Conservation (phyloP, 2,113 vertebrate species). For the Micronisus gabar region DNA sequence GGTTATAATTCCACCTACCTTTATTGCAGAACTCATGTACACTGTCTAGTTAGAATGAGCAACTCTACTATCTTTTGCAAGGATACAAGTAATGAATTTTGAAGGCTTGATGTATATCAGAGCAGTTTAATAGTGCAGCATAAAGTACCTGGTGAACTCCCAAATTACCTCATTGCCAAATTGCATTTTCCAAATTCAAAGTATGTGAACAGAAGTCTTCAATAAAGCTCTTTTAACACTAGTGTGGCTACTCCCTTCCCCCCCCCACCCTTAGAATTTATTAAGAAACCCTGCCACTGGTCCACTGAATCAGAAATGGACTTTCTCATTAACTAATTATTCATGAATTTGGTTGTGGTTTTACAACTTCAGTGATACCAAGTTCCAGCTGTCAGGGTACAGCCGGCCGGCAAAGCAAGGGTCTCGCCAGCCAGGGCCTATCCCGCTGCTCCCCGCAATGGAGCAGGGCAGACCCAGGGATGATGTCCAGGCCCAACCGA, state of each 20-base stretch:
- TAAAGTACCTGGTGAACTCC: background rate
- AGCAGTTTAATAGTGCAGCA: background rate
- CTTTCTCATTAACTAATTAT: background rate
- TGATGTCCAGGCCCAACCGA: background rate
- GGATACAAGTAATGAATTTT: background rate
- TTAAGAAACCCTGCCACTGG: background rate
- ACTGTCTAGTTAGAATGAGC: background rate
- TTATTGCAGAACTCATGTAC: background rate
- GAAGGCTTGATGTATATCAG: background rate
- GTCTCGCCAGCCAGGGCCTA: background rate
- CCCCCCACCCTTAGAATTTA: background rate
- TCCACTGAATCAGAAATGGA: background rate
- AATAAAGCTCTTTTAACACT: background rate
- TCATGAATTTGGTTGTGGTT: background rate
- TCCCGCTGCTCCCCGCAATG: background rate
- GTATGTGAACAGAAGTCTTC: background rate
- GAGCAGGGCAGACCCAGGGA: background rate
- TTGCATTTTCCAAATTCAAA: background rate
- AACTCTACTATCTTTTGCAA: background rate
- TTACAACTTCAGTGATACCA: background rate
- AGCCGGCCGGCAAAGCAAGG: background rate
- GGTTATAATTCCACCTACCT: background rate
- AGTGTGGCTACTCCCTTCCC: accelerated
- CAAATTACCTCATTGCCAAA: background rate
- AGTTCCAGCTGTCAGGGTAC: background rate